A percentile compares a stretch with the other conserved stretches of the same genome.
Evolutionary conservation across 1,140 invertebrate species (phyloP).

Genomic region (Hestina assimilis): DNA sequence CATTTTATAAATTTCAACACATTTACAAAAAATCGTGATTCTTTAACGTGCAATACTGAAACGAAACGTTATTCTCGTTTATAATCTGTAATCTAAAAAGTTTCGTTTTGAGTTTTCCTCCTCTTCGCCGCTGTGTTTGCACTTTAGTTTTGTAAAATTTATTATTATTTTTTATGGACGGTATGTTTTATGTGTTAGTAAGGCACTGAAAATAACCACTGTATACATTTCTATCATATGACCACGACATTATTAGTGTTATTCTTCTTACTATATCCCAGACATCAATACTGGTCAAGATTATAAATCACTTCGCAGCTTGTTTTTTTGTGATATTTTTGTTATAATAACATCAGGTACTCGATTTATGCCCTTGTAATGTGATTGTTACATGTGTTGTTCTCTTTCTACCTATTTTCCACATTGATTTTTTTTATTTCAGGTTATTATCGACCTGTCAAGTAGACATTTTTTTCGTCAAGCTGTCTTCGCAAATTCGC

Average conservation of each 20-base stretch:
- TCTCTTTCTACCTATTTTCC: constrained; percentile 37
- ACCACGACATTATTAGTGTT: constrained; percentile 12
- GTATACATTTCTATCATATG: constrained; percentile 4
- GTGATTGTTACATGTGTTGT: constrained; percentile 22
- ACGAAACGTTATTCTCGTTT: constrained; percentile 11
- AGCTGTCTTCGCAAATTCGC: constrained; percentile 69
- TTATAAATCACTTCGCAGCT: constrained; percentile 7
- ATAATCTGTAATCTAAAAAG: constrained; percentile 37
- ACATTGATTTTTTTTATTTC: constrained; percentile 77
- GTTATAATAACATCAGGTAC: constrained; percentile 25
- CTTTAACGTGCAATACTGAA: background rate
- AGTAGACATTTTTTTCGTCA: constrained; percentile 73
- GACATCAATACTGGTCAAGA: constrained; percentile 7
- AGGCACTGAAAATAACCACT: constrained; percentile 9
- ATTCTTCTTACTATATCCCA: constrained; percentile 11
- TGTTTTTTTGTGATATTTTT: constrained; percentile 26
- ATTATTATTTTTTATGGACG: constrained; percentile 35
- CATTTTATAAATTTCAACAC: no score
- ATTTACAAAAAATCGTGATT: no score
- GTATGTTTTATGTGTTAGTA: constrained; percentile 35
- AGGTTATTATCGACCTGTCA: constrained; percentile 78
- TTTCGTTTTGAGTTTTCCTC: constrained; percentile 66
- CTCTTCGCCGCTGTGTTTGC: constrained; percentile 62
- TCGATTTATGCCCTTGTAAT: constrained; percentile 25
- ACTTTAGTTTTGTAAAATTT: constrained; percentile 58